These are phyloP conservation scores for Apodemus sylvaticus DNA, from an alignment of 2,113 vertebrate genomes.

Conservation along the genomic window DNA sequence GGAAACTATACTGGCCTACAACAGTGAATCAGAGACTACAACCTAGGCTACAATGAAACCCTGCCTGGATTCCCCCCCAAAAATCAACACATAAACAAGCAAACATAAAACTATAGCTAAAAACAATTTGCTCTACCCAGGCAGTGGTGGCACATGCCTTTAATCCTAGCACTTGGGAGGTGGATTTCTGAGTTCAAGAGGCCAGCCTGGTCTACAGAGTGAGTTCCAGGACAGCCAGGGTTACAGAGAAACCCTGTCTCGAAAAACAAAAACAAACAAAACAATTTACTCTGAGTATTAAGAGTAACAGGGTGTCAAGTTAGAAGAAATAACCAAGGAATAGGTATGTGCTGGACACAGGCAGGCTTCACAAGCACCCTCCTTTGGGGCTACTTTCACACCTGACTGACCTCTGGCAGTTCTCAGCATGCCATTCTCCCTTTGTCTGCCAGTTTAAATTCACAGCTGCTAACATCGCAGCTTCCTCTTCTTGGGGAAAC, in stretches of 20 bases:
- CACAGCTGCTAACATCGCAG: conserved; percentile 17
- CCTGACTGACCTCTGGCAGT: conserved; percentile 61
- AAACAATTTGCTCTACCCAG: not conserved
- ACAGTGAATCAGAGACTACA: not conserved
- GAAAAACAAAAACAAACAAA: no score
- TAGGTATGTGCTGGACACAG: not conserved
- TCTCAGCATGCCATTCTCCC: conserved; percentile 54
- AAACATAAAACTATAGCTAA: conserved; percentile 10
- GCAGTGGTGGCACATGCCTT: no score
- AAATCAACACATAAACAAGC: not conserved
- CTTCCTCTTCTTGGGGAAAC: conserved; percentile 9
- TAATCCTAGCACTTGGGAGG: no score
- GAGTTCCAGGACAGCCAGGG: no score
- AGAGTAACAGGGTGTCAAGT: not conserved
- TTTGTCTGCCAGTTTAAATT: conserved; percentile 6
- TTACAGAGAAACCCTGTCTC: no score
- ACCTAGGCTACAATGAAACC: not conserved
- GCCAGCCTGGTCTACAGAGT: no score
- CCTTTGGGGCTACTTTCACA: conserved; percentile 53
- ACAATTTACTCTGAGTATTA: not conserved
- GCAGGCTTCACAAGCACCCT: not conserved
- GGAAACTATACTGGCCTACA: not conserved
- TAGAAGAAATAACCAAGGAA: not conserved
- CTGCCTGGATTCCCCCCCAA: not conserved
- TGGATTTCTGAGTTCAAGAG: no score